phyloP scores from a whole-genome alignment of 35 echinoderm and acorn worm species.

The Apostichopus parvimensis region DNA sequence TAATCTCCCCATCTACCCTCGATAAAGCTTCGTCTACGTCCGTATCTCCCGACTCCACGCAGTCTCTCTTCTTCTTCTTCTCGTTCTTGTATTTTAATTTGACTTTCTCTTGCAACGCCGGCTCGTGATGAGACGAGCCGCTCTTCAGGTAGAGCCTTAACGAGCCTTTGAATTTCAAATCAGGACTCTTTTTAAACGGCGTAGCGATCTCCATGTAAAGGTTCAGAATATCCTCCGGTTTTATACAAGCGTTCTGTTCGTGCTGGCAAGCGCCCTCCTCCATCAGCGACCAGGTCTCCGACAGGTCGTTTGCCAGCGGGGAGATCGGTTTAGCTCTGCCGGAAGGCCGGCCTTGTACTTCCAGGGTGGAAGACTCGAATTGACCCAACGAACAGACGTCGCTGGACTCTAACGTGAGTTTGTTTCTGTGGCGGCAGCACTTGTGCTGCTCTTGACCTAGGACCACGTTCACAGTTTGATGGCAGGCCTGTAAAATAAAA shows the following conservation, averaged over 20 bases:
- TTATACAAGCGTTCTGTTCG: neutral
- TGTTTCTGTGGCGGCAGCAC: constrained; percentile 34
- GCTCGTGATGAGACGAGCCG: neutral
- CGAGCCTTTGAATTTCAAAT: constrained; percentile 15
- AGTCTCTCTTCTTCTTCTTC: neutral
- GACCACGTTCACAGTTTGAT: constrained; percentile 30
- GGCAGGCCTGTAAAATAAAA: constrained; percentile 29
- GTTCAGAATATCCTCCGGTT: constrained; percentile 22
- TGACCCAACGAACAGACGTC: neutral
- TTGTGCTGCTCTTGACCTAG: constrained; percentile 21
- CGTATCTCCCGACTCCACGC: neutral
- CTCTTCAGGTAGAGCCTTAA: constrained; percentile 40
- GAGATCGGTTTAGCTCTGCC: neutral
- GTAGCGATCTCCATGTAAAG: constrained; percentile 37
- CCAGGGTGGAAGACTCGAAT: constrained; percentile 34
- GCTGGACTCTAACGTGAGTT: constrained; percentile 10
- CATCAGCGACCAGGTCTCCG: neutral
- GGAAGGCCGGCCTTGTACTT: constrained; percentile 15
- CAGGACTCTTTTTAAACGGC: constrained; percentile 23
- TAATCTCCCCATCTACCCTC: neutral
- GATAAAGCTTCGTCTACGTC: constrained; percentile 6
- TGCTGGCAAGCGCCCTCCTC: constrained; percentile 16
- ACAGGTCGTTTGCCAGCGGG: neutral
- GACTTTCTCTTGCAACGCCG: neutral
- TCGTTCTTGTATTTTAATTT: neutral